phyloP scores from a whole-genome alignment of 2,888 invertebrate genomes.

The Polietes domitor region DNA sequence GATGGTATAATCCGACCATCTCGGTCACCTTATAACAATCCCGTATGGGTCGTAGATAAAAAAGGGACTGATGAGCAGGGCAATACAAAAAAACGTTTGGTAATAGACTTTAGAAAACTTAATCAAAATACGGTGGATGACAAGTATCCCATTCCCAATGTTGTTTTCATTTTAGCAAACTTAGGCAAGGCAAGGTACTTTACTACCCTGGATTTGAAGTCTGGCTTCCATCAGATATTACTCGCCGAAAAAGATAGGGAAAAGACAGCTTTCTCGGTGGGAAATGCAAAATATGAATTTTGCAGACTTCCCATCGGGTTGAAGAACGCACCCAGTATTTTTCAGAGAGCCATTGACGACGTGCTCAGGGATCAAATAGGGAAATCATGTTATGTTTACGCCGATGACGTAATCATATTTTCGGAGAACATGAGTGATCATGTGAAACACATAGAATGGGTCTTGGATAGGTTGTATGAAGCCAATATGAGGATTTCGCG shows the following conservation, averaged over 20 bases:
- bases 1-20: constrained; percentile 45
- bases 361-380: constrained; percentile 54
- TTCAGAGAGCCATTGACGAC: constrained; percentile 58
- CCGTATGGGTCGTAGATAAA: constrained; percentile 45
- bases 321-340: constrained; percentile 57
- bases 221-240: constrained; percentile 43
- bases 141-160: constrained; percentile 50
- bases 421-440: neutral
- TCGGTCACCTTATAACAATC: constrained; percentile 35
- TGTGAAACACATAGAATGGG: neutral
- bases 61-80: constrained; percentile 50
- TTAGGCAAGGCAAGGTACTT: constrained; percentile 34
- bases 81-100: constrained; percentile 45
- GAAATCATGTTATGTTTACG: constrained; percentile 40
- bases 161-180: constrained; percentile 38
- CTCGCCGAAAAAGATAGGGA: constrained; percentile 39
- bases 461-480: constrained; percentile 22
- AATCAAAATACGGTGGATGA: constrained; percentile 31
- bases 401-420: constrained; percentile 30
- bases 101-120: constrained; percentile 47
- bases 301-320: constrained; percentile 54
- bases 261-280: constrained; percentile 45
- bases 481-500: constrained; percentile 32
- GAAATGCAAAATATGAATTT: constrained; percentile 54
- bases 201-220: constrained; percentile 46